phyloP scores from a whole-genome alignment of 2,797 vertebrate genomes.

The Acanthurus tractus region DNA sequence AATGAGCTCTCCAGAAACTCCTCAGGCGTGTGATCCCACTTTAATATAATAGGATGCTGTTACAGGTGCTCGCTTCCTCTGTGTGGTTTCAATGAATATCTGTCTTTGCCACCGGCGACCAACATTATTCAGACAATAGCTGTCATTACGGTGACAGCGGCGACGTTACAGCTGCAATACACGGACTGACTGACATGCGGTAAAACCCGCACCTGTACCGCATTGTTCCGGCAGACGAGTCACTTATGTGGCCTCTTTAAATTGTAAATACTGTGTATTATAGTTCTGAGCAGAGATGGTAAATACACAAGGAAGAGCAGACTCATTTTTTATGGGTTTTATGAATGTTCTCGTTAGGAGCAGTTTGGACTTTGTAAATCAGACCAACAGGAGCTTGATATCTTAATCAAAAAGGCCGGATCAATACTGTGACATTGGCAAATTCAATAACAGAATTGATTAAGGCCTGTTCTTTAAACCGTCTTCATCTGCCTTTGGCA shows the following conservation, averaged over 20 bases:
- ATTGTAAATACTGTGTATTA: constrained; percentile 52
- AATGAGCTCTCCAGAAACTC: constrained; percentile 35
- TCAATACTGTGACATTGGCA: constrained; percentile 62
- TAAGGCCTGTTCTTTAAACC: constrained; percentile 36
- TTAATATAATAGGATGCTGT: constrained; percentile 34
- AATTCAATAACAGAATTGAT: constrained; percentile 73
- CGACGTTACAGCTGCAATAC: constrained; percentile 54
- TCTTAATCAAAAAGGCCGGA: constrained; percentile 70
- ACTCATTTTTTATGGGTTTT: background rate
- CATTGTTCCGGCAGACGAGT: constrained; percentile 52
- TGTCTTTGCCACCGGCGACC: constrained; percentile 26
- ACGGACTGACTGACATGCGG: constrained; percentile 4
- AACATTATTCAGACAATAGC: constrained; percentile 56
- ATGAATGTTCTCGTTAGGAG: too few species aligned
- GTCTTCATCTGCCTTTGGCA: constrained; percentile 49
- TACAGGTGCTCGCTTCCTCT: constrained; percentile 45
- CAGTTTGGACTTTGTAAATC: constrained; percentile 25
- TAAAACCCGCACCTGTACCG: constrained; percentile 53
- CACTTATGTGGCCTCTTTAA: constrained; percentile 43
- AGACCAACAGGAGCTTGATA: constrained; percentile 60
- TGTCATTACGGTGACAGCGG: constrained; percentile 40
- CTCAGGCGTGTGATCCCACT: constrained; percentile 4
- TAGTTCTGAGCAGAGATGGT: constrained; percentile 1
- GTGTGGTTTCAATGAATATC: constrained; percentile 53
- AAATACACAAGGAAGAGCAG: constrained; percentile 54